These are phyloP conservation scores for Keiferia lycopersicella DNA, from an alignment of 2,888 invertebrate species.

Conservation along the genomic window DNA sequence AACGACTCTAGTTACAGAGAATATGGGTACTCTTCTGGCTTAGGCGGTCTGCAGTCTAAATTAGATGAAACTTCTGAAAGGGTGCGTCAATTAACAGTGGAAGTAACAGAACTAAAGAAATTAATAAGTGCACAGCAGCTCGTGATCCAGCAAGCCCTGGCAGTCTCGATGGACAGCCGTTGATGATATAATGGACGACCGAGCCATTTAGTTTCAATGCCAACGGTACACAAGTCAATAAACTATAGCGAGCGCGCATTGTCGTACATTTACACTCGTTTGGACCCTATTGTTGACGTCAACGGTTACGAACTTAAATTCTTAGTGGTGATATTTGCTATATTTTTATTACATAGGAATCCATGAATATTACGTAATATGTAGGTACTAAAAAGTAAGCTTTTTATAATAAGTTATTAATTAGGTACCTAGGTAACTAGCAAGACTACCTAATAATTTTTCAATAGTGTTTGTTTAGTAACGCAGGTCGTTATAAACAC, in stretches of 20 bases:
- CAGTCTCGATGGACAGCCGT: slow-evolving; percentile 67
- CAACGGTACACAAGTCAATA: slow-evolving; percentile 75
- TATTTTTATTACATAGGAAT: slow-evolving; percentile 18
- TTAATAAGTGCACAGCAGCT: slow-evolving; percentile 76
- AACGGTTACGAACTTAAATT: slow-evolving; percentile 59
- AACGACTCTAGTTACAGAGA: slow-evolving; percentile 75
- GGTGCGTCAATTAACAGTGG: slow-evolving; percentile 84
- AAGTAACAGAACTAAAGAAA: slow-evolving; percentile 85
- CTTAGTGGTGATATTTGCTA: slow-evolving; percentile 59
- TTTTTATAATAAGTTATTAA: neutral
- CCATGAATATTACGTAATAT: neutral
- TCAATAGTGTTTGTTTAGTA: slow-evolving; percentile 33
- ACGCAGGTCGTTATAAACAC: slow-evolving; percentile 49
- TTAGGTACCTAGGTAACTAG: no score
- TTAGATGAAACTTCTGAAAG: slow-evolving; percentile 86
- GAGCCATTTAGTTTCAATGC: slow-evolving; percentile 75
- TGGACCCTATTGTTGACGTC: slow-evolving; percentile 51
- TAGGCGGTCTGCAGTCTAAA: slow-evolving; percentile 83
- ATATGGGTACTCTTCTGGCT: slow-evolving; percentile 75
- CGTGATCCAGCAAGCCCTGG: slow-evolving; percentile 74
- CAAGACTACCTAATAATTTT: neutral
- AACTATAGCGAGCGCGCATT: slow-evolving; percentile 64
- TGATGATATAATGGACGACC: slow-evolving; percentile 72
- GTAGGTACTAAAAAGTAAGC: neutral
- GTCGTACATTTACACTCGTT: slow-evolving; percentile 54